Conservation (phyloP, 2,888 invertebrate species). For the Luffia ferchaultella region DNA sequence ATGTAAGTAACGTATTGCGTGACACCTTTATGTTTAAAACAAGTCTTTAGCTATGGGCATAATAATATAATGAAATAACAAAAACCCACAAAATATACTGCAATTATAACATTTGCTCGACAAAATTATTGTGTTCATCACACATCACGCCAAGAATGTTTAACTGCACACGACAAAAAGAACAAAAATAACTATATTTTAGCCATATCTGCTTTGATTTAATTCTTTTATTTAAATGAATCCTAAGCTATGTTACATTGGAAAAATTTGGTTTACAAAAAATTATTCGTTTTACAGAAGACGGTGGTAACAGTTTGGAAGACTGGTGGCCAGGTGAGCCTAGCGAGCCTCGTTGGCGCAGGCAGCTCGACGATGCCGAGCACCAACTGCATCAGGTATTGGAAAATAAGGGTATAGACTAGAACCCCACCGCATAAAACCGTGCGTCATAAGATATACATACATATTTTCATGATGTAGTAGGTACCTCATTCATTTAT, state of each 20-base stretch:
- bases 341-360: conserved; percentile 60
- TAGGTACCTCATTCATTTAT: too few species aligned
- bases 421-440: too few species aligned
- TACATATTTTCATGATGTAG: too few species aligned
- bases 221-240: too few species aligned
- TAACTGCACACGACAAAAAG: too few species aligned
- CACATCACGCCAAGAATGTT: too few species aligned
- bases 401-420: too few species aligned
- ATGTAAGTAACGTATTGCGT: background rate
- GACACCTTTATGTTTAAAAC: background rate
- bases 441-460: too few species aligned
- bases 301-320: conserved; percentile 48
- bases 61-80: background rate
- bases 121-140: background rate
- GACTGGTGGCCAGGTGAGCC: conserved; percentile 62
- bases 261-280: too few species aligned
- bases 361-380: conserved; percentile 56
- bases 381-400: conserved; percentile 56
- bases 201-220: too few species aligned
- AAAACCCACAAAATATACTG: background rate
- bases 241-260: too few species aligned
- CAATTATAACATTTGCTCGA: background rate
- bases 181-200: too few species aligned
- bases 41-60: background rate
- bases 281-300: conserved; percentile 48